Base-by-base conservation (phyloP, 2,113 vertebrate genomes). In the Coturnix japonica region DNA sequence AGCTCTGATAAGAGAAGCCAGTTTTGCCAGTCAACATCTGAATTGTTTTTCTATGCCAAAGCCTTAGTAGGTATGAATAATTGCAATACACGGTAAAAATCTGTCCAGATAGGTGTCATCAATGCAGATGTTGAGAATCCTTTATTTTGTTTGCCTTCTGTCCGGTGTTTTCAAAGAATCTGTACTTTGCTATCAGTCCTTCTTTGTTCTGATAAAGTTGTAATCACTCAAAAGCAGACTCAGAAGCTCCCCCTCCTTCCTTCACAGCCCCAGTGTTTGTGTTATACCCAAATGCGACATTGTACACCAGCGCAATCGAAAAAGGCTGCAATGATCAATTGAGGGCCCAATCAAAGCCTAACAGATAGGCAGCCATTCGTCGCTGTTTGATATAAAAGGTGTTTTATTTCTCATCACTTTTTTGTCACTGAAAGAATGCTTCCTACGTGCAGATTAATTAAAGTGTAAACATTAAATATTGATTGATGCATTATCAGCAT, bases 381-480 rank as follows among this genome's bases (percentile, higher is more conserved):
- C 25, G 84, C 97, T 76, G 92, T 98, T 98, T 98, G 98, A 99
- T 98, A 98, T 98, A 98, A 98, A 98, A 98, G 98, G 98, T 98
- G 96, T 98, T 98, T 98, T 98, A 98, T 99, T 98, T 99, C 98
- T 98, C 98, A 98, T 97, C 98, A 97, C 97, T 98, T 98, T 98
- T 98, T 98, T 99, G 98, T 99, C 98, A 99, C 98, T 98, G 99
- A 99, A 98, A 99, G 98, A 99, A 99, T 99, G 99, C 98, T 98
- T 98, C 98, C 98, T 95, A 96, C 94, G 98, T 98, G 98, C 98
- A 98, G 99, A 99, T 99, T 99, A 99, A 99, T 99, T 99, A 99
- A 99, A 99, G 99, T 98, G 98, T 98, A 99, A 99, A 99, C 99
- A 99, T 99, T 99, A 99, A 99, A 99, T 99, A 99, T 99, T 99